A percentile compares a stretch with the other conserved stretches of the same genome.
Conservation (phyloP, 2,888 invertebrate species). For the Euplagia quadripunctaria region DNA sequence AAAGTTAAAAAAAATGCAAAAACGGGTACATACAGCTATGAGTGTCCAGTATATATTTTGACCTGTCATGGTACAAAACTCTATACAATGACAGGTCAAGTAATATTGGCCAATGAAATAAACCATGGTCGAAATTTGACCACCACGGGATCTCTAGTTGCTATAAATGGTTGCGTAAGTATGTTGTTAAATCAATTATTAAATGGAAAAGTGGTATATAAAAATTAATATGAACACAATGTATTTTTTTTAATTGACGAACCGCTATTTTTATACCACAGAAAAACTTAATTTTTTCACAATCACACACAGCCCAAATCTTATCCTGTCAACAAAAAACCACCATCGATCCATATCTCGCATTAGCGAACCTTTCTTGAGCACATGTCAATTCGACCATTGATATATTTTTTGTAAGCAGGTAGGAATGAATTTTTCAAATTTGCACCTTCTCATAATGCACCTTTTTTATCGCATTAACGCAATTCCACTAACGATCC, state of each 20-base stretch:
- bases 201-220: too few relatives aligned
- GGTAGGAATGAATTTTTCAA: conserved; percentile 67
- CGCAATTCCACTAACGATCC: conserved; percentile 78
- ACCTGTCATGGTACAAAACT: too few relatives aligned
- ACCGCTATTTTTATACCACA: neutral
- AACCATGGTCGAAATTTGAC: too few relatives aligned
- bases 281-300: conserved; percentile 20
- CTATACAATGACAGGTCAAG: too few relatives aligned
- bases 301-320: conserved; percentile 30
- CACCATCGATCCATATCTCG: conserved; percentile 70
- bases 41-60: too few relatives aligned
- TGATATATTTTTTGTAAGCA: conserved; percentile 65
- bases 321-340: conserved; percentile 42
- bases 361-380: conserved; percentile 71
- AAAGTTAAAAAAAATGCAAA: too few relatives aligned
- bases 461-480: conserved; percentile 71
- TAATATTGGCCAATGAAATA: too few relatives aligned
- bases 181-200: too few relatives aligned
- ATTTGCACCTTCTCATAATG: conserved; percentile 77
- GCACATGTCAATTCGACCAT: conserved; percentile 76
- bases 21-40: too few relatives aligned
- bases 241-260: neutral
- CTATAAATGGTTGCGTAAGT: too few relatives aligned
- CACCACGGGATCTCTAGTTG: too few relatives aligned
- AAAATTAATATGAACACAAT: neutral